Evolutionary conservation across 2,113 vertebrate species (phyloP).

Genomic region (Mustela lutreola): DNA sequence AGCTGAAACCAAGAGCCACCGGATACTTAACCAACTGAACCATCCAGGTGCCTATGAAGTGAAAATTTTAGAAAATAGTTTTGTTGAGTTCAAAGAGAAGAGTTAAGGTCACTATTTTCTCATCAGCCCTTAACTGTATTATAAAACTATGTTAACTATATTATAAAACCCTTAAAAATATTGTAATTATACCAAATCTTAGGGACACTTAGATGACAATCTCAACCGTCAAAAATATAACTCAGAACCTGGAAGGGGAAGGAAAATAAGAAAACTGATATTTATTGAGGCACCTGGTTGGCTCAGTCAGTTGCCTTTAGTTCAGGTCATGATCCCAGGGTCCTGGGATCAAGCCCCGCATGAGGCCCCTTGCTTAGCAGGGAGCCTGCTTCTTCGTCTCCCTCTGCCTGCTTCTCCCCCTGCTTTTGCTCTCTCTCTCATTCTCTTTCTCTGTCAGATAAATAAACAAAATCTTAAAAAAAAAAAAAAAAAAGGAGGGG

Average conservation of each 20-base stretch:
- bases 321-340: too few species aligned
- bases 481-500: too few species aligned
- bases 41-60: not conserved
- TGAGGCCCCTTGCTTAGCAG: too few species aligned
- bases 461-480: too few species aligned
- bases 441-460: too few species aligned
- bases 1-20: not conserved
- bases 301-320: too few species aligned
- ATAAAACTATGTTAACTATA: too few species aligned
- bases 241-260: not conserved
- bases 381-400: too few species aligned
- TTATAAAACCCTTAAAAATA: not conserved
- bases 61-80: not conserved
- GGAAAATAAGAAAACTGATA: constrained; percentile 34
- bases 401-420: too few species aligned
- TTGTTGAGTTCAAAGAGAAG: not conserved
- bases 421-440: too few species aligned
- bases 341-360: too few species aligned
- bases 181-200: not conserved
- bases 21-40: not conserved
- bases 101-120: not conserved
- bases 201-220: not conserved
- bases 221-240: not conserved
- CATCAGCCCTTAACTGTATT: not conserved
- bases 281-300: not conserved